Base-by-base conservation (phyloP, 2,113 vertebrate genomes). In the Seriola quinqueradiata region DNA sequence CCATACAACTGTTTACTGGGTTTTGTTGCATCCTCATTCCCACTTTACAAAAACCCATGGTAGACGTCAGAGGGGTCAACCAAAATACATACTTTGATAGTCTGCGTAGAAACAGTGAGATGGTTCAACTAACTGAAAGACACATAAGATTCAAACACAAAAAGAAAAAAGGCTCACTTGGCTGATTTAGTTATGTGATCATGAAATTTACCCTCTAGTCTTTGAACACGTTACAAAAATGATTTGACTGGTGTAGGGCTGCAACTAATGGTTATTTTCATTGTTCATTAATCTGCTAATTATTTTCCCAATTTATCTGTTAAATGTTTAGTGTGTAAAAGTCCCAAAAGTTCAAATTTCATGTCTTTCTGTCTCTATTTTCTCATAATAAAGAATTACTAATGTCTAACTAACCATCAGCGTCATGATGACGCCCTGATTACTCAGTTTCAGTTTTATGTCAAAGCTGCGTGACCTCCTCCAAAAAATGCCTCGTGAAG, bases 11-110 rank as follows among this genome's bases (percentile, higher is more conserved):
- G 69, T 83, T 84, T 48, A 8, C 9, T 0, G 0, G 2, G 19
- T 40, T 73, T 68, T 69, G n/a, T 66, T 42, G 17, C 14, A 50
- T 40, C 17, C 17, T 67, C 4, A n/a, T 19, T 7, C 44, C 14
- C 16, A 19, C 21, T 82, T 76, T 68, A 8, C 34, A 48, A 78
- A 72, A 28, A 2, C 4, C 5, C 5, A 13, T 1, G 10, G 60
- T 42, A 57, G 28, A 60, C 40, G 40, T 61, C 14, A 64, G 13
- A 61, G 8, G 1, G 60, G 34, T 61, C 16, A 3, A 3, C 13
- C 17, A 48, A 60, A 75, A 79, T 46, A 74, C 11, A 36, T 4
- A 3, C 58, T 77, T 66, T 83, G 61, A 85, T 68, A 17, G 46
- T 25, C 10, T 19, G 25, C 21, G 23, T 9, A 25, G 8, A 7